These are phyloP conservation scores for Cyrtodaria siliqua DNA, from an alignment of 2,888 invertebrate genomes.

Conservation along the genomic window DNA sequence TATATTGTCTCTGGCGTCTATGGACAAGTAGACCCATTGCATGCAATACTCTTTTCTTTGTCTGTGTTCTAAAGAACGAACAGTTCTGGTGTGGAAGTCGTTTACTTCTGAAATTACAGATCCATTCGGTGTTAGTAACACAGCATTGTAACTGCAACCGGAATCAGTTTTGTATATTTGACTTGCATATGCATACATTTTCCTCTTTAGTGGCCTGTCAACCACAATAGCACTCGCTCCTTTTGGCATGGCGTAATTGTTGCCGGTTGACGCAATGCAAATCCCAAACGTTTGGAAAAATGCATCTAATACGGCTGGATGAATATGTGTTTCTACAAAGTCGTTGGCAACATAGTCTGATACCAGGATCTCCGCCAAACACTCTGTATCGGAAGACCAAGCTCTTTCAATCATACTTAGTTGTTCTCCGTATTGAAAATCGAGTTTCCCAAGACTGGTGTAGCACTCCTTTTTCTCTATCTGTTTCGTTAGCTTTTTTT, in stretches of 20 bases:
- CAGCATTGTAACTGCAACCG: slow-evolving; percentile 11
- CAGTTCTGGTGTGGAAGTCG: not conserved
- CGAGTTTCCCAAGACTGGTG: not conserved
- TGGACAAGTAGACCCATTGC: not conserved
- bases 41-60: not conserved
- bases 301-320: not conserved
- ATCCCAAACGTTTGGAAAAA: slow-evolving; percentile 41
- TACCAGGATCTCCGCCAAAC: not conserved
- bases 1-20: too few species aligned
- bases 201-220: slow-evolving; percentile 37
- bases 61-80: too few species aligned
- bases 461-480: not conserved
- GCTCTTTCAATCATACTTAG: slow-evolving; percentile 6
- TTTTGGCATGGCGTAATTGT: slow-evolving; percentile 53
- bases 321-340: not conserved
- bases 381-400: not conserved
- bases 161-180: slow-evolving; percentile 37
- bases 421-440: slow-evolving; percentile 12
- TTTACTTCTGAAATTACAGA: not conserved
- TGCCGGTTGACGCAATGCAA: slow-evolving; percentile 6
- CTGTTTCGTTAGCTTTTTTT: not conserved
- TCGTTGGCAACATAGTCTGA: not conserved
- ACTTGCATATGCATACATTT: slow-evolving; percentile 60
- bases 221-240: slow-evolving; percentile 41
- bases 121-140: not conserved